These are phyloP conservation scores for Patiria pectinifera DNA, from an alignment of 53 echinoderm and acorn worm genomes.

Conservation along the genomic window DNA sequence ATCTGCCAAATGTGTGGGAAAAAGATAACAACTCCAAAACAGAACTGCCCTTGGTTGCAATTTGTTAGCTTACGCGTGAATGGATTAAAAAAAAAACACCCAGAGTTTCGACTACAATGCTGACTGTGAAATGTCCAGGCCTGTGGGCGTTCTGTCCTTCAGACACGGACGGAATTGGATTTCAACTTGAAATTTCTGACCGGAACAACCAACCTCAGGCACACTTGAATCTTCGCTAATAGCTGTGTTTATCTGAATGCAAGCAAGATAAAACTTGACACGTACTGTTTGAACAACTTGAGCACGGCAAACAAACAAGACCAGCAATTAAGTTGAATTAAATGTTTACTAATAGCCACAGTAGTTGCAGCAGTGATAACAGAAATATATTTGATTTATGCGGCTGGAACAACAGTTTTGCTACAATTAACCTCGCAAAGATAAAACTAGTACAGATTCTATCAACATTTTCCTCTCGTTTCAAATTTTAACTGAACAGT, in stretches of 20 bases:
- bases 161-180: neutral
- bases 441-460: too few relatives aligned
- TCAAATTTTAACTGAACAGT: too few relatives aligned
- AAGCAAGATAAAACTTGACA: neutral
- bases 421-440: too few relatives aligned
- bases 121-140: neutral
- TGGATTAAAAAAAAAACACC: neutral
- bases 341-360: neutral
- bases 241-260: neutral
- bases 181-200: neutral
- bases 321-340: conserved; percentile 1
- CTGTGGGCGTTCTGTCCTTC: neutral
- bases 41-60: neutral
- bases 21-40: neutral
- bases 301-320: neutral
- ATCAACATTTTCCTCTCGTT: too few relatives aligned
- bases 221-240: too few relatives aligned
- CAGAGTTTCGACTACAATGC: neutral
- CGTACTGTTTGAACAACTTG: conserved; percentile 5
- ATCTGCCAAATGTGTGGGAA: neutral
- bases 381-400: neutral
- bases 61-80: neutral
- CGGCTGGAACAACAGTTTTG: neutral
- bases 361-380: neutral
- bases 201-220: neutral